Evolutionary conservation across 2,888 invertebrate species (phyloP).

Genomic region (Nephrotoma appendiculata): DNA sequence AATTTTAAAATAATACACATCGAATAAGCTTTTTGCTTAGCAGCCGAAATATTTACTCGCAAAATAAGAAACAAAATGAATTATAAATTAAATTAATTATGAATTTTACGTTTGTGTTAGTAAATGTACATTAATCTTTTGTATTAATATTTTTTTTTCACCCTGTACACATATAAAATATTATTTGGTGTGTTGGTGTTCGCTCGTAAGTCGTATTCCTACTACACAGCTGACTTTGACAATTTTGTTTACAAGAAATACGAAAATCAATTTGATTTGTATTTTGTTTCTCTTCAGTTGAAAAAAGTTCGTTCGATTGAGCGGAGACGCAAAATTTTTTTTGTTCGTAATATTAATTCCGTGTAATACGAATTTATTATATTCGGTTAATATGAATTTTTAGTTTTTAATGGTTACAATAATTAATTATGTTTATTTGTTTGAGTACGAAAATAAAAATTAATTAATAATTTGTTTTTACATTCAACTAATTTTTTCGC

Average conservation of each 20-base stretch:
- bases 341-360: background rate
- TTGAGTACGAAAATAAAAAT: too few species aligned
- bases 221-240: background rate
- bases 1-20: background rate
- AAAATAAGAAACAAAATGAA: too few species aligned
- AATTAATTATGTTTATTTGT: too few species aligned
- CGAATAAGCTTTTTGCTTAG: background rate
- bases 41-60: too few species aligned
- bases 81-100: too few species aligned
- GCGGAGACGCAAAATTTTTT: background rate
- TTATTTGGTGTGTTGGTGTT: background rate
- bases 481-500: background rate
- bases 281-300: background rate
- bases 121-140: too few species aligned
- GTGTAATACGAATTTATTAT: background rate
- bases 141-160: background rate
- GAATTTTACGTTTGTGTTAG: too few species aligned
- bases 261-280: background rate
- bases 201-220: background rate
- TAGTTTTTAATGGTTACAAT: background rate
- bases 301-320: background rate
- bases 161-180: background rate
- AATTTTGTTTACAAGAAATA: background rate
- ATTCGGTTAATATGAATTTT: background rate
- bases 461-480: background rate